These are phyloP conservation scores for Cataglyphis altisquamis DNA, from an alignment of 2,888 invertebrate species.

Conservation along the genomic window DNA sequence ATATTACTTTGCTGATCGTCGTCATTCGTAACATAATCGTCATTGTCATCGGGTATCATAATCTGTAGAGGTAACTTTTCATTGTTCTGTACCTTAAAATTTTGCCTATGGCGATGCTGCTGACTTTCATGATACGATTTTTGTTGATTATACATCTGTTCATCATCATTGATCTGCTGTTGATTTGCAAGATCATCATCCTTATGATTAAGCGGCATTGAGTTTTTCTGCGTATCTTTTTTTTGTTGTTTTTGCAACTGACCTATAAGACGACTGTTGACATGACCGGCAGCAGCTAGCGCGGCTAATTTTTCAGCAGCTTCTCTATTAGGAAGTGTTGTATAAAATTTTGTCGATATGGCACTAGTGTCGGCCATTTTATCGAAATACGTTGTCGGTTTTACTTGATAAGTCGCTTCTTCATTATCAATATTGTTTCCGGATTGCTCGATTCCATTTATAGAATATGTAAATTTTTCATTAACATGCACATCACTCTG, in stretches of 20 bases:
- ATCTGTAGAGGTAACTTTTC: slow-evolving; percentile 86
- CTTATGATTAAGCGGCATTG: slow-evolving; percentile 80
- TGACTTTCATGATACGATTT: slow-evolving; percentile 72
- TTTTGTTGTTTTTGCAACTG: slow-evolving; percentile 78
- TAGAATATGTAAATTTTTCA: slow-evolving; percentile 66
- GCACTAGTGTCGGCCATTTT: slow-evolving; percentile 86
- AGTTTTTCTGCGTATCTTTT: slow-evolving; percentile 72
- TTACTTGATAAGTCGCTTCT: slow-evolving; percentile 68
- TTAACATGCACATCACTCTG: slow-evolving; percentile 59
- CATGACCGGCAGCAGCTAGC: slow-evolving; percentile 88
- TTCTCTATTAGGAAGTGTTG: slow-evolving; percentile 89
- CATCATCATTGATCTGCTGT: slow-evolving; percentile 76
- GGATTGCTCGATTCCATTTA: slow-evolving; percentile 73
- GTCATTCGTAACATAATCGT: slow-evolving; percentile 82
- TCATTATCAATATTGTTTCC: slow-evolving; percentile 83
- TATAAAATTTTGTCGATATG: slow-evolving; percentile 85
- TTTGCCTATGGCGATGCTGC: slow-evolving; percentile 79
- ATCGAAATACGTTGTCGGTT: slow-evolving; percentile 86
- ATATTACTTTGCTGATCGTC: slow-evolving; percentile 77
- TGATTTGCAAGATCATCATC: slow-evolving; percentile 77
- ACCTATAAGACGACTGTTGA: slow-evolving; percentile 84
- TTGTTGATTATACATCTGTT: slow-evolving; percentile 74
- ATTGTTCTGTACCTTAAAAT: slow-evolving; percentile 81
- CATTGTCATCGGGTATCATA: slow-evolving; percentile 86
- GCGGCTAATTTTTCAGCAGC: slow-evolving; percentile 89